Base-by-base conservation (phyloP, 53 echinoderm and acorn worm species). In the Stichopus horrens region DNA sequence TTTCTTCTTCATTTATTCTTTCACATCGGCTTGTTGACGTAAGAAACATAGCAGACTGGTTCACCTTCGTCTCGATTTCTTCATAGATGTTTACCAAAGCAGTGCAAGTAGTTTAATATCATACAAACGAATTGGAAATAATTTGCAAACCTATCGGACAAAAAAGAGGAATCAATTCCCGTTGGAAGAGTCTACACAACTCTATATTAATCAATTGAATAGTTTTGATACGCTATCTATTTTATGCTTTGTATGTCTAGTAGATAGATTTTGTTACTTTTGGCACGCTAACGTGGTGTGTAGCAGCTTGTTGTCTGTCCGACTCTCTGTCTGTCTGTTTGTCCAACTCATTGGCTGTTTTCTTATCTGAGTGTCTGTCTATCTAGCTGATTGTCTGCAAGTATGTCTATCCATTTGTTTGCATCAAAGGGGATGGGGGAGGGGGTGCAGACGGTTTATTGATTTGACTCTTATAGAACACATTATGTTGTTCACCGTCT, bases 11-110 rank as follows among this genome's bases (percentile, higher is more conserved):
- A 7, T 63, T 16, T 63, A 13, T 16, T 53, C 51, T 8, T 10
- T 19, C 53, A 51, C 55, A 8, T 53, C 18, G 79, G 79, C 79
- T 79, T 55, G 79, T 79, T 79, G 79, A 79, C 55, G 54, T 11
- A 54, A 63, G 63, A 63, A 63, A 63, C 4, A 10, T 10, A 63
- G 11, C 11, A 63, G 63, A 63, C 10, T 16, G 63, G 63, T 63
- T 63, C 63, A 63, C 63, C 16, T 63, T 16, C 16, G 16, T 63
- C 63, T 63, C 63, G 16, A 16, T 63, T 63, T 63, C 63, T 63
- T 63, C 11, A 63, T 10, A 63, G 63, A 63, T 63, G 63, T 63
- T 63, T 63, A 63, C 63, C 10, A 63, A 63, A 63, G 63, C 63
- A 16, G 63, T 37, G 37, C 37, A 37, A 37, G 63, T 63, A 63